Conservation (phyloP, 2,113 vertebrate species). For the Chrysemys picta region DNA sequence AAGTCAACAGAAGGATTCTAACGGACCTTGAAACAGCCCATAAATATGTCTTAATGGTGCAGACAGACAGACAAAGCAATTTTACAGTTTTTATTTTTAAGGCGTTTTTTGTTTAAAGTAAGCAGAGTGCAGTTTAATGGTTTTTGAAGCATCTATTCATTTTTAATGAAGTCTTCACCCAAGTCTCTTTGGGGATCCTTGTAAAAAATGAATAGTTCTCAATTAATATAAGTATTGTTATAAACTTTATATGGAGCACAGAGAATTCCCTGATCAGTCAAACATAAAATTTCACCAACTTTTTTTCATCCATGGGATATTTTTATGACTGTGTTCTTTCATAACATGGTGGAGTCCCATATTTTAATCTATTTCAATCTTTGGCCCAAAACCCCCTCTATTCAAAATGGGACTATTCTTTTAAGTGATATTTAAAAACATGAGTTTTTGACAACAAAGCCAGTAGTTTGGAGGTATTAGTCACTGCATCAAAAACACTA, state of each 20-base stretch:
- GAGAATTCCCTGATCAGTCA: constrained; percentile 46
- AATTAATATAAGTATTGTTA: constrained; percentile 21
- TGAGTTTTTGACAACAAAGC: constrained; percentile 25
- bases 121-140: constrained; percentile 49
- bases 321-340: constrained; percentile 66
- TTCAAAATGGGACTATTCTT: constrained; percentile 27
- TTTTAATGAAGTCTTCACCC: constrained; percentile 62
- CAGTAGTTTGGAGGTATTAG: background rate
- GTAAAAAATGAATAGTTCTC: constrained; percentile 57
- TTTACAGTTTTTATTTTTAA: constrained; percentile 58
- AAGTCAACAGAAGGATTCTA: background rate
- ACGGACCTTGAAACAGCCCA: background rate
- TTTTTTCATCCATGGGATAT: constrained; percentile 51
- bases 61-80: constrained; percentile 72
- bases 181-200: constrained; percentile 58
- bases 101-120: constrained; percentile 47
- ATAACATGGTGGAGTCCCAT: constrained; percentile 35
- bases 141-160: constrained; percentile 57
- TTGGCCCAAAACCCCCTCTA: background rate
- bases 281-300: constrained; percentile 60
- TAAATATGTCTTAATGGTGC: background rate
- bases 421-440: constrained; percentile 28
- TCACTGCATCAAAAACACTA: constrained; percentile 33
- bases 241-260: constrained; percentile 51
- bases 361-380: constrained; percentile 55